phyloP scores from a whole-genome alignment of 2,797 vertebrate species.

The Phoeniculus purpureus region DNA sequence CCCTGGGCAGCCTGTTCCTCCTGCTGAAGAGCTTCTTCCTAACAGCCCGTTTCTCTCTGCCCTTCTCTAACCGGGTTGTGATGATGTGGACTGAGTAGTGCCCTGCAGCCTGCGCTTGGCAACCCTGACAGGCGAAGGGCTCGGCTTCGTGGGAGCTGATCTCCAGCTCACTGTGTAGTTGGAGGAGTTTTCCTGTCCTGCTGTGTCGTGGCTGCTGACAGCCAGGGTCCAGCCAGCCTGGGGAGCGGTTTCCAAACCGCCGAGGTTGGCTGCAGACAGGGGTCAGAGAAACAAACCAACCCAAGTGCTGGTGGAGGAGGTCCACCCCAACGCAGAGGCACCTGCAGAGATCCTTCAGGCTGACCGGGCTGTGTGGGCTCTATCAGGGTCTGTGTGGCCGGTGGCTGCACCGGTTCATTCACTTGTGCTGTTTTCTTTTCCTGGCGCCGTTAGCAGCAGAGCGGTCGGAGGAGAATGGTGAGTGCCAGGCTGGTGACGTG shows the following conservation, averaged over 20 bases:
- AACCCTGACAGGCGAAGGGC: background rate
- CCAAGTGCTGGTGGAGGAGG: background rate
- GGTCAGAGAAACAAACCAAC: accelerated
- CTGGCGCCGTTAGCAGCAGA: conserved; percentile 37
- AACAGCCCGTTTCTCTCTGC: no score
- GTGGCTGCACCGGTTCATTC: background rate
- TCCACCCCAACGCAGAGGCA: background rate
- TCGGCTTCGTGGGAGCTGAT: background rate
- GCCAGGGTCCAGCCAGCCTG: background rate
- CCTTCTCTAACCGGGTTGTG: background rate
- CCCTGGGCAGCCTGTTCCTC: no score
- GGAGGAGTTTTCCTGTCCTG: background rate
- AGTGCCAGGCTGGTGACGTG: background rate
- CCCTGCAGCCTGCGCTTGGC: accelerated
- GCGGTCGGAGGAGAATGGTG: conserved; percentile 39
- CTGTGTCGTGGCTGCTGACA: background rate
- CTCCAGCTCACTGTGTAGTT: background rate
- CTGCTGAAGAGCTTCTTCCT: no score
- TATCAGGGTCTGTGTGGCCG: background rate
- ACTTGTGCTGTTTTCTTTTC: conserved; percentile 52
- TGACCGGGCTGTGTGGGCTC: background rate
- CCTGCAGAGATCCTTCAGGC: background rate
- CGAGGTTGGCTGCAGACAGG: background rate
- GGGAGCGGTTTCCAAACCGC: background rate
- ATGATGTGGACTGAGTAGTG: background rate